Evolutionary conservation across 2,113 vertebrate species (phyloP).

Genomic region (Picathartes gymnocephalus): DNA sequence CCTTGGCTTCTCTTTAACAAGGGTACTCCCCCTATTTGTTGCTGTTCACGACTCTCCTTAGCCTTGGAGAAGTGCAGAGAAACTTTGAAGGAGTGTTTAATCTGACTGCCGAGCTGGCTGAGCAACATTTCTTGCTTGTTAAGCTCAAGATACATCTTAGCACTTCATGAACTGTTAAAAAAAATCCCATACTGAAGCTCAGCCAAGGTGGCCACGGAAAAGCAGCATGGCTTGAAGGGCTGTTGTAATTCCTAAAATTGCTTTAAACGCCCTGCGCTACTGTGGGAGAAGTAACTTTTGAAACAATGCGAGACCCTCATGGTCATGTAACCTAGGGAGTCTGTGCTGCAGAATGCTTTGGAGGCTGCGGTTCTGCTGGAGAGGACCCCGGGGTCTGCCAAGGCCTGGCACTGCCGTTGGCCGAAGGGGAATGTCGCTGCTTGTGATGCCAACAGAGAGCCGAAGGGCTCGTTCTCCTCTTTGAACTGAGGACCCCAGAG

Average conservation of each 20-base stretch:
- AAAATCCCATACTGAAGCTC: neutral
- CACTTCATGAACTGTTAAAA: slow-evolving; percentile 9
- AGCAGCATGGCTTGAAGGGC: neutral
- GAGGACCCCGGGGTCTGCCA: neutral
- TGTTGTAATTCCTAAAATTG: neutral
- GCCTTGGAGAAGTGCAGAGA: neutral
- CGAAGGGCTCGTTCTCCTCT: neutral
- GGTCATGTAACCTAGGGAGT: neutral
- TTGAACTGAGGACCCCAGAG: slow-evolving; percentile 16
- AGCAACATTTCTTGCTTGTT: neutral
- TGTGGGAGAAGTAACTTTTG: neutral
- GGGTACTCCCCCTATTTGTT: neutral
- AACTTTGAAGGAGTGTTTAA: neutral
- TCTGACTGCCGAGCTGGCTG: neutral
- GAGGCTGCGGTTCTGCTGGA: neutral
- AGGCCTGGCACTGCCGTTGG: neutral
- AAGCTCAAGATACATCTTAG: neutral
- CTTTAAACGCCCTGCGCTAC: neutral
- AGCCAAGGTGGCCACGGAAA: slow-evolving; percentile 4
- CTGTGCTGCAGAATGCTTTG: neutral
- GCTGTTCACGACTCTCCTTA: neutral
- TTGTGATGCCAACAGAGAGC: neutral
- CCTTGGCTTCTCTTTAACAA: neutral
- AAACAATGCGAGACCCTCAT: neutral
- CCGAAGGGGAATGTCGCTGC: neutral